Evolutionary conservation across 2,888 invertebrate genomes (phyloP).

Genomic region (Torymus auratus): DNA sequence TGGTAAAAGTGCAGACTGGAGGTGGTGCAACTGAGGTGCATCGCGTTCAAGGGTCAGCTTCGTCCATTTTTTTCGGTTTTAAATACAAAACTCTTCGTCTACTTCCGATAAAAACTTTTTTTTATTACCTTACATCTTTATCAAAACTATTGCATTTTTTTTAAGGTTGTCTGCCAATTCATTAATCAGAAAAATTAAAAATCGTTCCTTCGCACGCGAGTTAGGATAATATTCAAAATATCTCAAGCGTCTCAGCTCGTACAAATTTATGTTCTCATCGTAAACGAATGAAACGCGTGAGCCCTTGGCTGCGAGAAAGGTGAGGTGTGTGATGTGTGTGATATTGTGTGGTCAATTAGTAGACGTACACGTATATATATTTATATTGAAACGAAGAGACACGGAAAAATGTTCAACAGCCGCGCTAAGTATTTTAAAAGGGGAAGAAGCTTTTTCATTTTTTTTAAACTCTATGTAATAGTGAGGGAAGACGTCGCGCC

Average conservation of each 20-base stretch:
- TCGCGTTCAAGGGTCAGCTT: slow-evolving; percentile 46
- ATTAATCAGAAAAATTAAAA: too few species aligned
- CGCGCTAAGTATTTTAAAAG: slow-evolving; percentile 17
- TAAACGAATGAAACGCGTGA: neutral
- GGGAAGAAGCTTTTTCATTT: slow-evolving; percentile 21
- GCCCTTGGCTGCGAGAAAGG: slow-evolving; percentile 2
- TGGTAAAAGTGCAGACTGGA: slow-evolving; percentile 32
- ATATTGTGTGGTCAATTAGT: neutral
- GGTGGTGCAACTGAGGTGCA: slow-evolving; percentile 23
- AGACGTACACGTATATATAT: neutral
- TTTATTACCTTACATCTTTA: too few species aligned
- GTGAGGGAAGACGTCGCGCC: slow-evolving; percentile 45
- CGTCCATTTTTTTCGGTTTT: neutral
- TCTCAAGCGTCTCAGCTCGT: too few species aligned
- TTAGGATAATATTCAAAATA: too few species aligned
- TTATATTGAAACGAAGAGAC: neutral
- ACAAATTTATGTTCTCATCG: neutral
- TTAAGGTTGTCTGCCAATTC: too few species aligned
- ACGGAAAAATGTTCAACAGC: slow-evolving; percentile 26
- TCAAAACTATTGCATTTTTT: too few species aligned
- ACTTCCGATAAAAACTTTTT: neutral
- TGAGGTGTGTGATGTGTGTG: neutral
- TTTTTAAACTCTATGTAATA: neutral
- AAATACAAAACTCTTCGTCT: too few species aligned
- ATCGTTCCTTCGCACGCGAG: neutral